Conservation (phyloP, 2,113 vertebrate genomes). For the Ornithorhynchus anatinus region DNA sequence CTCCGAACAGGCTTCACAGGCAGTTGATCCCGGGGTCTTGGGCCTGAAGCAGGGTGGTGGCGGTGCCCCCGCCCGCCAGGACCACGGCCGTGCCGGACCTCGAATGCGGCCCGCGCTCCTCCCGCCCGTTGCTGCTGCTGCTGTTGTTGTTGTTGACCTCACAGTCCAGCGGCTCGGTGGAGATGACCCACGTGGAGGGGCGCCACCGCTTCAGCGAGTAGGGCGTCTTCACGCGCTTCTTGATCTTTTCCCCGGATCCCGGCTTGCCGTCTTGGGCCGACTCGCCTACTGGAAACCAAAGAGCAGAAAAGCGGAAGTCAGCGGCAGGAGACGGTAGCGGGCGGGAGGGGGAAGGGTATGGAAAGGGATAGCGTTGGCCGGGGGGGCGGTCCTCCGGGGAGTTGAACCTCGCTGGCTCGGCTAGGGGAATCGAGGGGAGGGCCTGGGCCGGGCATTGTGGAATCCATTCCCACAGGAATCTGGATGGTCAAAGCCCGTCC, state of each 20-base stretch:
- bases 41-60: slow-evolving; percentile 82
- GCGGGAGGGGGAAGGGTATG: too few relatives aligned
- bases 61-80: slow-evolving; percentile 84
- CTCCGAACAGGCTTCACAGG: slow-evolving; percentile 77
- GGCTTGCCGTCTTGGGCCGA: slow-evolving; percentile 80
- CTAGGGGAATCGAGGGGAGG: too few relatives aligned
- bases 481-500: too few relatives aligned
- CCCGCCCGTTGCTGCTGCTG: too few relatives aligned
- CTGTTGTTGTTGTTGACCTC: slow-evolving; percentile 83
- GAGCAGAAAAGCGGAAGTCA: slow-evolving; percentile 16
- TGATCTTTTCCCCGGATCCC: slow-evolving; percentile 94
- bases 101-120: slow-evolving; percentile 73
- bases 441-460: too few relatives aligned
- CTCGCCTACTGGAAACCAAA: slow-evolving; percentile 75
- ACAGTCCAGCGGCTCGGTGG: slow-evolving; percentile 84
- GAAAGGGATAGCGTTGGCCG: too few relatives aligned
- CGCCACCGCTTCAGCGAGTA: slow-evolving; percentile 98
- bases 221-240: slow-evolving; percentile 96
- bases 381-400: too few relatives aligned
- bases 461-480: too few relatives aligned
- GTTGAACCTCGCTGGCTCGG: too few relatives aligned
- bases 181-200: slow-evolving; percentile 96
- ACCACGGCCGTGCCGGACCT: slow-evolving; percentile 94
- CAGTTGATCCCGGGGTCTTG: slow-evolving; percentile 81
- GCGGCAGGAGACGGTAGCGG: too few relatives aligned